These are phyloP conservation scores for Thalassoma bifasciatum DNA, from an alignment of 2,113 vertebrate genomes.

Conservation along the genomic window DNA sequence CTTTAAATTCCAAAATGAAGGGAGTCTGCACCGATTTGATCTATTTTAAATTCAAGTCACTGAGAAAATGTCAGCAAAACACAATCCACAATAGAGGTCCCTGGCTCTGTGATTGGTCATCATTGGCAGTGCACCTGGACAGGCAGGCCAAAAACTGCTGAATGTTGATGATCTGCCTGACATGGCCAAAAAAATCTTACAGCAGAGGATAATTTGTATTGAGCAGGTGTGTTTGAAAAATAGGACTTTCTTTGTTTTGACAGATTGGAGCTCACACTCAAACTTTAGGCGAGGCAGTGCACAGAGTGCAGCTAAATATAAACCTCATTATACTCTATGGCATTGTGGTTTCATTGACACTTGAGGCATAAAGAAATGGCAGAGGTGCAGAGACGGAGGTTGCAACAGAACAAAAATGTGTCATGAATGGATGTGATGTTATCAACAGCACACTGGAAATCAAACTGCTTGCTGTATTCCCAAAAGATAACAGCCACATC, in stretches of 20 bases:
- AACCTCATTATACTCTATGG: constrained; percentile 71
- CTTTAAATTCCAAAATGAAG: constrained; percentile 30
- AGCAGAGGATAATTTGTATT: constrained; percentile 52
- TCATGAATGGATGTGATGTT: constrained; percentile 67
- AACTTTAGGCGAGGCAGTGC: constrained; percentile 57
- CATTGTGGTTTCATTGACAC: constrained; percentile 64
- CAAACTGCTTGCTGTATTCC: constrained; percentile 52
- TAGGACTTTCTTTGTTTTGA: constrained; percentile 71
- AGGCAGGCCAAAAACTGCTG: constrained; percentile 33
- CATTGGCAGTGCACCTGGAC: constrained; percentile 3
- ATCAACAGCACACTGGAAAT: constrained; percentile 55
- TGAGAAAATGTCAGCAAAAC: constrained; percentile 6
- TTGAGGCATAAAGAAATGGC: constrained; percentile 56
- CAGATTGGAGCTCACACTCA: constrained; percentile 58
- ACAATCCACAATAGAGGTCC: constrained; percentile 44
- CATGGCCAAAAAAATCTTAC: constrained; percentile 34
- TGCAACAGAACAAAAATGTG: constrained; percentile 64
- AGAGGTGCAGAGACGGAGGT: constrained; percentile 58
- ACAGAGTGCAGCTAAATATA: constrained; percentile 73
- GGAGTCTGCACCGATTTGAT: constrained; percentile 1
- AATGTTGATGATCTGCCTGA: constrained; percentile 51
- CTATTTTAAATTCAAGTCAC: constrained; percentile 21
- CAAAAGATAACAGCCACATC: constrained; percentile 29
- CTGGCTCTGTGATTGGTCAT: constrained; percentile 26
- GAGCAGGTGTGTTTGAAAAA: constrained; percentile 53